These are phyloP conservation scores for Drosophila ohnishii DNA, from an alignment of 1,140 invertebrate genomes.

Conservation along the genomic window DNA sequence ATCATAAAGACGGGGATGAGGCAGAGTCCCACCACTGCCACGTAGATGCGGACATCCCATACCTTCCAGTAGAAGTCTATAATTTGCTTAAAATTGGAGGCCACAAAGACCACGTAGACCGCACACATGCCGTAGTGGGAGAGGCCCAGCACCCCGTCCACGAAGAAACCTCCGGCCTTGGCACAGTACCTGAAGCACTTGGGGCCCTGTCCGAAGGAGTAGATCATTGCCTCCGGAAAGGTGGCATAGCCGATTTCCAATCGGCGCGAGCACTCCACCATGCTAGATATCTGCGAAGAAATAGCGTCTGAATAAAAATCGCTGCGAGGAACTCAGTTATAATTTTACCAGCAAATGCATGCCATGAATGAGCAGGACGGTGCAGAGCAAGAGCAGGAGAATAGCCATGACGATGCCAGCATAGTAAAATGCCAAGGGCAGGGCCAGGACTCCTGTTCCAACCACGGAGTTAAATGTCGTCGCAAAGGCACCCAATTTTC, in stretches of 20 bases:
- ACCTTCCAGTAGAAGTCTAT: background rate
- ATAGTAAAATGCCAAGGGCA: conserved; percentile 39
- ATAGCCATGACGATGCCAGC: conserved; percentile 21
- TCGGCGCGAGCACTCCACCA: conserved; percentile 46
- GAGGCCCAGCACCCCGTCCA: conserved; percentile 25
- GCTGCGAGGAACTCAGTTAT: too few species aligned
- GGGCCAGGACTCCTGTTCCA: conserved; percentile 45
- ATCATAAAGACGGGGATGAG: conserved; percentile 30
- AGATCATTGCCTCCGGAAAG: conserved; percentile 36
- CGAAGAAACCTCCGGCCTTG: conserved; percentile 8
- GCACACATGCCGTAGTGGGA: conserved; percentile 36
- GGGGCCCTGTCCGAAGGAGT: conserved; percentile 39
- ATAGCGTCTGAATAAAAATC: too few species aligned
- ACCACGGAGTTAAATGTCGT: conserved; percentile 39
- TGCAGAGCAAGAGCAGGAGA: background rate
- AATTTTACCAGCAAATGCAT: conserved; percentile 39
- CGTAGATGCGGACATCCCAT: conserved; percentile 17
- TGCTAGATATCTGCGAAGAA: conserved; percentile 29
- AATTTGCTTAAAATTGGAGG: conserved; percentile 31
- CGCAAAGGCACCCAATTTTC: conserved; percentile 12
- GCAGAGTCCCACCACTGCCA: conserved; percentile 13
- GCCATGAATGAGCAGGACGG: conserved; percentile 37
- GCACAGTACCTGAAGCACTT: conserved; percentile 14
- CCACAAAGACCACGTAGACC: conserved; percentile 52
- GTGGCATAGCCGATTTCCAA: conserved; percentile 31